A percentile compares a stretch with the other conserved stretches of the same genome.
Evolutionary conservation across 2,113 vertebrate genomes (phyloP).

Genomic region (Semicossyphus pulcher): DNA sequence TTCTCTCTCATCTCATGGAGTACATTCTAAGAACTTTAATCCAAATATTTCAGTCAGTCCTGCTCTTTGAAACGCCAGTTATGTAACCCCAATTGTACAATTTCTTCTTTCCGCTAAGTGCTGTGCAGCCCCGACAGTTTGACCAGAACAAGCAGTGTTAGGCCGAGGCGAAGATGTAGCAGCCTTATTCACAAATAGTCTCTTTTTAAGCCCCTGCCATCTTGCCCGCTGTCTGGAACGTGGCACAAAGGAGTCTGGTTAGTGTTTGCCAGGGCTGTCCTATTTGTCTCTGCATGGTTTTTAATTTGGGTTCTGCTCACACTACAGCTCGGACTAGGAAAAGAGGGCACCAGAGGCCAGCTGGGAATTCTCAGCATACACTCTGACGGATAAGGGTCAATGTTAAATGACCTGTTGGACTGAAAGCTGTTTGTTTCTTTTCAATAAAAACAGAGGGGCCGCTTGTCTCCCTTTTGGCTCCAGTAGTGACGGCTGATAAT

Average conservation of each 20-base stretch:
- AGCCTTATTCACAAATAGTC: constrained; percentile 42
- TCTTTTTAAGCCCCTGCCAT: constrained; percentile 39
- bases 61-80: constrained; percentile 51
- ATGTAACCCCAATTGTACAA: constrained; percentile 34
- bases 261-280: constrained; percentile 54
- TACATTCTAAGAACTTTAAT: constrained; percentile 59
- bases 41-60: constrained; percentile 40
- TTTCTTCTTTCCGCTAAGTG: constrained; percentile 6
- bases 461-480: constrained; percentile 29
- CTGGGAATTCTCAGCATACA: constrained; percentile 51
- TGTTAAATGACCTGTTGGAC: constrained; percentile 35
- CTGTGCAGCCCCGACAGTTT: constrained; percentile 22
- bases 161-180: constrained; percentile 25
- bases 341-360: constrained; percentile 40
- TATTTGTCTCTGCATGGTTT: constrained; percentile 63
- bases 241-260: constrained; percentile 57
- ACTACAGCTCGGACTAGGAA: constrained; percentile 35
- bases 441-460: constrained; percentile 37
- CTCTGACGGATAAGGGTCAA: constrained; percentile 21
- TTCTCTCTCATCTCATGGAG: constrained; percentile 22
- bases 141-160: constrained; percentile 34
- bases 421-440: constrained; percentile 30
- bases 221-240: constrained; percentile 54
- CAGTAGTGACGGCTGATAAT: constrained; percentile 22
- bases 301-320: constrained; percentile 60